Conservation (phyloP, 2,888 invertebrate species). For the Oligia latruncula region DNA sequence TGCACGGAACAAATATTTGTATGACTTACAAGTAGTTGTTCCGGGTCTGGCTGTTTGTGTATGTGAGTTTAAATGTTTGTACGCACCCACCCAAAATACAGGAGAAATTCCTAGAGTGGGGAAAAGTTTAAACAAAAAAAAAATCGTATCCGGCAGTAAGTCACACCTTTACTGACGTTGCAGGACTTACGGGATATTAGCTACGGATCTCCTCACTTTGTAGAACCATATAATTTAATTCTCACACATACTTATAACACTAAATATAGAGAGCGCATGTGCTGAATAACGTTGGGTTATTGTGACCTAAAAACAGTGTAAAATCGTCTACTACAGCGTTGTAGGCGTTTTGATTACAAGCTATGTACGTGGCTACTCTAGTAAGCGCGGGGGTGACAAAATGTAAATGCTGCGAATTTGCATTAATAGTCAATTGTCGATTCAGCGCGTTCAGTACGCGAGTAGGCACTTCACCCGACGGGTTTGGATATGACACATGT, state of each 20-base stretch:
- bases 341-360: constrained; percentile 73
- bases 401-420: constrained; percentile 79
- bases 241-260: constrained; percentile 31
- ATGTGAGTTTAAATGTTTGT: no score
- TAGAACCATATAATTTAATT: constrained; percentile 15
- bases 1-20: no score
- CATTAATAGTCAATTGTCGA: constrained; percentile 84
- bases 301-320: constrained; percentile 80
- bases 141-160: constrained; percentile 17
- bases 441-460: constrained; percentile 78
- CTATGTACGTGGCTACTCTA: constrained; percentile 51
- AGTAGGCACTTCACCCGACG: constrained; percentile 74
- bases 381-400: constrained; percentile 69
- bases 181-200: neutral
- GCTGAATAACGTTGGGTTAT: constrained; percentile 63
- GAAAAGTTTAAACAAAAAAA: no score
- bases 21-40: no score
- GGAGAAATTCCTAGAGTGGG: no score
- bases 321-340: constrained; percentile 71
- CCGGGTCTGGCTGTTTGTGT: no score
- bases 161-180: neutral
- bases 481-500: constrained; percentile 88
- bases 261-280: constrained; percentile 67
- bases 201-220: constrained; percentile 1
- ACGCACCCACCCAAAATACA: no score